Conservation (phyloP, 2,888 invertebrate genomes). For the Tipula helvola region DNA sequence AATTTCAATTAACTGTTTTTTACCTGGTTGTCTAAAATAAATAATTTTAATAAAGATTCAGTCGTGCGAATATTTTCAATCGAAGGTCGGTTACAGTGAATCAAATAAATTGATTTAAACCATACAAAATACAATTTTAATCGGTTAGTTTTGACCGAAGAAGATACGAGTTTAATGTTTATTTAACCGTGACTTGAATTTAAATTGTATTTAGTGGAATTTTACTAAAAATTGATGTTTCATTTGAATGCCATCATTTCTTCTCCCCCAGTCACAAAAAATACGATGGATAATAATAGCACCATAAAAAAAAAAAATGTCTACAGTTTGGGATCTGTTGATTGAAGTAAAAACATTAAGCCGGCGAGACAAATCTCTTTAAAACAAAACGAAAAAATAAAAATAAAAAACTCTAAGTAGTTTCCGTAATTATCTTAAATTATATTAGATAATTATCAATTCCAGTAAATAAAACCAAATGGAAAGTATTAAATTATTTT, state of each 20-base stretch:
- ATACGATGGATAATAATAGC: background rate
- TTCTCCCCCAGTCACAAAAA: too few relatives aligned
- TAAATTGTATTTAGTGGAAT: background rate
- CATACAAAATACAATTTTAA: background rate
- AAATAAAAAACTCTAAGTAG: background rate
- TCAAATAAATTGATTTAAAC: background rate
- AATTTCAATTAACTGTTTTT: background rate
- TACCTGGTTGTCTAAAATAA: background rate
- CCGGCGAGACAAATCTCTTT: background rate
- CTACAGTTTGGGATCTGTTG: background rate
- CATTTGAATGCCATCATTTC: too few relatives aligned
- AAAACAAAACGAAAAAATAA: background rate
- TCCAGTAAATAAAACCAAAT: background rate
- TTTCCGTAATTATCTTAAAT: background rate
- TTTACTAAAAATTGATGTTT: too few relatives aligned
- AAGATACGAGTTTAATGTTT: background rate
- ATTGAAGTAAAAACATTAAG: background rate
- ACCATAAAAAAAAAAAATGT: background rate
- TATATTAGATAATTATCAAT: background rate
- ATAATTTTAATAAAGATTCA: background rate
- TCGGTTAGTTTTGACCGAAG: background rate
- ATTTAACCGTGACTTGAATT: background rate
- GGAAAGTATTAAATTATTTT: constrained; percentile 4
- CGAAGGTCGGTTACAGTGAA: background rate
- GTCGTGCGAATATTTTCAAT: background rate